Evolutionary conservation across 2,113 vertebrate species (phyloP).

Genomic region (Pipra filicauda): DNA sequence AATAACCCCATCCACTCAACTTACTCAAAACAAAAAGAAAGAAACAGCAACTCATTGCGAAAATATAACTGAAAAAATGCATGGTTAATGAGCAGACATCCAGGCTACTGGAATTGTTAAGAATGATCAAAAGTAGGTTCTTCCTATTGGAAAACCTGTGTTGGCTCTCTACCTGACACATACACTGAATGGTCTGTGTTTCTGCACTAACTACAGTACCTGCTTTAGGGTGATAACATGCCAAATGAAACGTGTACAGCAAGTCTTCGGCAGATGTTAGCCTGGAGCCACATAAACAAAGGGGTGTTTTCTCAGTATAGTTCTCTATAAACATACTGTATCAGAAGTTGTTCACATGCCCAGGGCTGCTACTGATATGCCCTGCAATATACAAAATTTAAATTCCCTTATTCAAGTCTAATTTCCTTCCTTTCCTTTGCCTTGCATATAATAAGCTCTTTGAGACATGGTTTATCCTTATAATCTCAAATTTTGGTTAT

Average conservation of each 20-base stretch:
- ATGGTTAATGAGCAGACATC: neutral
- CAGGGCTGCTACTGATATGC: neutral
- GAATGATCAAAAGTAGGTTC: neutral
- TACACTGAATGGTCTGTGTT: neutral
- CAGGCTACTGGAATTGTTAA: neutral
- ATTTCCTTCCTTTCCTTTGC: neutral
- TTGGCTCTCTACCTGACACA: neutral
- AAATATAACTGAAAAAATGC: neutral
- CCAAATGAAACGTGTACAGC: neutral
- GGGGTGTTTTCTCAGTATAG: neutral
- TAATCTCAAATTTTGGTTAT: neutral
- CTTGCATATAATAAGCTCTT: neutral
- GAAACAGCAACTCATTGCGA: neutral
- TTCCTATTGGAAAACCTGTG: neutral
- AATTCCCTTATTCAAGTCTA: neutral
- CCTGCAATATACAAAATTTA: neutral
- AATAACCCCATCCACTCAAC: neutral
- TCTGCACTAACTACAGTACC: neutral
- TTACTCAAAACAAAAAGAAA: neutral
- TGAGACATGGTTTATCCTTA: neutral
- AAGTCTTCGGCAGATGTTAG: neutral
- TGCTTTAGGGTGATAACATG: neutral
- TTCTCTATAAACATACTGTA: neutral
- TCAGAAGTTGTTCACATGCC: neutral
- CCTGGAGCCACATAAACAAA: neutral